A percentile compares a stretch with the other conserved stretches of the same genome.
These are phyloP conservation scores for Tringa solitaria DNA, from an alignment of 2,113 vertebrate species.

Conservation along the genomic window DNA sequence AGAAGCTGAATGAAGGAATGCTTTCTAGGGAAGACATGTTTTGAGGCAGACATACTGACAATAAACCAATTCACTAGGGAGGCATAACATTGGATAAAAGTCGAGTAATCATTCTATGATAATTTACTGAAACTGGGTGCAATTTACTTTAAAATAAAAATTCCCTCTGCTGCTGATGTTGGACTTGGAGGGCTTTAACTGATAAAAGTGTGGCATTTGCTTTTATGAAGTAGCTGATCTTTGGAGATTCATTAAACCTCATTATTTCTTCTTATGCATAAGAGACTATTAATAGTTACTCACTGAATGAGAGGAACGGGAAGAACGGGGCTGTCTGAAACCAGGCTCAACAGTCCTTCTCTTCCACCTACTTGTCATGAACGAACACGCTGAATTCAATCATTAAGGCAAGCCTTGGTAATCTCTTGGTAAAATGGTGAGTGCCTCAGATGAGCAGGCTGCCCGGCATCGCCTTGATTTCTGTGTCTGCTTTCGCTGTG, in stretches of 20 bases:
- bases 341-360: neutral
- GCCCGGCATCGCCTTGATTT: neutral
- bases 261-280: constrained; percentile 41
- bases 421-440: neutral
- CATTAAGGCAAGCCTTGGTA: neutral
- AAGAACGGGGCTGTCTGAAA: neutral
- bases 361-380: neutral
- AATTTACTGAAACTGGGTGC: constrained; percentile 59
- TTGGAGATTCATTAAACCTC: constrained; percentile 52
- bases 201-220: constrained; percentile 27
- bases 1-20: constrained; percentile 57
- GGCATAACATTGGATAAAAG: constrained; percentile 62
- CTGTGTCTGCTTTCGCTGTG: neutral
- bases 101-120: constrained; percentile 57
- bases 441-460: neutral
- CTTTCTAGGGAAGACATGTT: constrained; percentile 72
- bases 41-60: constrained; percentile 61
- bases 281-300: constrained; percentile 33
- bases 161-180: constrained; percentile 23
- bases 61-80: constrained; percentile 55
- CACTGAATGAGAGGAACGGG: neutral
- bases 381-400: neutral
- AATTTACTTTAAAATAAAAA: constrained; percentile 60
- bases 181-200: constrained; percentile 38
- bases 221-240: constrained; percentile 44